Conservation (phyloP, 2,797 vertebrate species). For the Allobates femoralis region DNA sequence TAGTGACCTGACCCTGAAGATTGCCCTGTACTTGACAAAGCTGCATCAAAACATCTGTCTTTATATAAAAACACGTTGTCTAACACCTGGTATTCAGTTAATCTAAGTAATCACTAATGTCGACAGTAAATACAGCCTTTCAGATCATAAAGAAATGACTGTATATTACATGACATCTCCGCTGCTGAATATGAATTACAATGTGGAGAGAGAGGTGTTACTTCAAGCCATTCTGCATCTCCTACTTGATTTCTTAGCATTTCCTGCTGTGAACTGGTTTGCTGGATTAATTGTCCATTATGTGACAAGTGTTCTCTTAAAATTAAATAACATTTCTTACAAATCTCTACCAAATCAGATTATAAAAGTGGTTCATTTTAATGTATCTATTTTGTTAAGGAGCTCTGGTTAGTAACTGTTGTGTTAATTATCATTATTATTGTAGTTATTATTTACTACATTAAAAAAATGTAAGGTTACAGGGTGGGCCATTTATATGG, state of each 20-base stretch:
- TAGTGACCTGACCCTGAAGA: conserved; percentile 6
- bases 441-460: too few relatives aligned
- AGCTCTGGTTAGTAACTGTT: too few relatives aligned
- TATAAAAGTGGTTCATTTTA: too few relatives aligned
- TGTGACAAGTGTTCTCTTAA: neutral
- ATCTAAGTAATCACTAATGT: conserved; percentile 8
- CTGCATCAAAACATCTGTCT: neutral
- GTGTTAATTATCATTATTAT: too few relatives aligned
- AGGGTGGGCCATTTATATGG: too few relatives aligned
- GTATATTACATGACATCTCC: neutral
- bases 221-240: neutral
- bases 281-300: neutral
- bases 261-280: neutral
- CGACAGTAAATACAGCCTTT: neutral
- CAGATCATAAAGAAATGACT: neutral
- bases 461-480: too few relatives aligned
- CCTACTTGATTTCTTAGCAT: neutral
- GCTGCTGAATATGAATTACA: conserved; percentile 3
- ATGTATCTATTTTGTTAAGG: too few relatives aligned
- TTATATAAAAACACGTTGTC: neutral
- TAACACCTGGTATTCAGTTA: neutral
- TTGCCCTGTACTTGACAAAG: neutral
- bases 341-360: too few relatives aligned
- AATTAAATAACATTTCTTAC: too few relatives aligned
- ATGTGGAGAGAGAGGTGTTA: neutral